A percentile compares a stretch with the other conserved stretches of the same genome.
Evolutionary conservation across 2,113 vertebrate genomes (phyloP).

Genomic region (Lanius collurio): DNA sequence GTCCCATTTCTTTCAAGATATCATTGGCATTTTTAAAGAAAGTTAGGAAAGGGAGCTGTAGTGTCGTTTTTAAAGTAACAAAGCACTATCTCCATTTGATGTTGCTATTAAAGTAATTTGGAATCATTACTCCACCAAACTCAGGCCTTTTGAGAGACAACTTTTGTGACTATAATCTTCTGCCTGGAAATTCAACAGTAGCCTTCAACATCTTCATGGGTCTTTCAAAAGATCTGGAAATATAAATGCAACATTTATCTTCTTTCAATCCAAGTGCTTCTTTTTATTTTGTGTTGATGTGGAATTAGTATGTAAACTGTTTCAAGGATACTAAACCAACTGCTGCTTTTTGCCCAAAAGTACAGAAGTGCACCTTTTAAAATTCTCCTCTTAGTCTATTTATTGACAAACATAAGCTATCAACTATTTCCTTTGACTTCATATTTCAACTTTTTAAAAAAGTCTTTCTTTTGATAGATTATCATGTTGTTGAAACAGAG

Average conservation of each 20-base stretch:
- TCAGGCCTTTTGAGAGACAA: neutral
- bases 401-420: neutral
- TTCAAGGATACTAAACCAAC: neutral
- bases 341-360: neutral
- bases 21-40: neutral
- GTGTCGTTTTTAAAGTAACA: neutral
- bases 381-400: neutral
- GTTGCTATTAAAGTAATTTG: neutral
- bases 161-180: neutral
- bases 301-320: neutral
- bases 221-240: neutral
- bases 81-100: neutral
- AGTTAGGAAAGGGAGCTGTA: neutral
- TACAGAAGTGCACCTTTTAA: neutral
- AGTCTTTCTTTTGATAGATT: slow-evolving; percentile 69
- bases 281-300: neutral
- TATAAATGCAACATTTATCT: neutral
- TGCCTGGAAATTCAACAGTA: neutral
- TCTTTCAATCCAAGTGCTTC: neutral
- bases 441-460: slow-evolving; percentile 28
- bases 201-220: neutral
- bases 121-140: neutral
- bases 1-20: neutral
- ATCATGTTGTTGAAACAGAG: slow-evolving; percentile 73
- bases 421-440: neutral